Evolutionary conservation across 2,113 vertebrate genomes (phyloP).

Genomic region (Chiloscyllium plagiosum): DNA sequence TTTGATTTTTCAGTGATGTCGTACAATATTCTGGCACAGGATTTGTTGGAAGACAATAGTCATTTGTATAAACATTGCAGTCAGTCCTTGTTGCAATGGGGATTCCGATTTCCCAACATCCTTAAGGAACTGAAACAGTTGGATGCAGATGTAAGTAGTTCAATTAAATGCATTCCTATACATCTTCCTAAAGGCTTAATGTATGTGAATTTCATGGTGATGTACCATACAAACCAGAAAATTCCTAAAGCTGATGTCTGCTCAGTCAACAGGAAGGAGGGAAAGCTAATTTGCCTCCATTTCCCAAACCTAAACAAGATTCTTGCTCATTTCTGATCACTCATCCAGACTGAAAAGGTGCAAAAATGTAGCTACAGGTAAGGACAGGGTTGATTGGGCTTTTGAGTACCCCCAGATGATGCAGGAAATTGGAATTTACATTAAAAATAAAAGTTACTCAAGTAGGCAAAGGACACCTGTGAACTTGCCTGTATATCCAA

Average conservation of each 20-base stretch:
- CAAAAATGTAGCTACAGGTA: neutral
- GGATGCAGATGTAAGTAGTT: conserved; percentile 79
- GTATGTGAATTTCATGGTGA: neutral
- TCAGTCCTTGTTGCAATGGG: conserved; percentile 66
- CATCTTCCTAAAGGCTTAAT: neutral
- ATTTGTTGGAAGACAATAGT: conserved; percentile 77
- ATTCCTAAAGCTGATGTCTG: neutral
- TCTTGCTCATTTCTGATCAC: neutral
- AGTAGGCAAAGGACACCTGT: neutral
- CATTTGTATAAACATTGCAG: conserved; percentile 84
- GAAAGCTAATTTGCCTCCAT: neutral
- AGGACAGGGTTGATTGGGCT: neutral
- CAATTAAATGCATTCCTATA: conserved; percentile 35
- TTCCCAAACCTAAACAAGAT: neutral
- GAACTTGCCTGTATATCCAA: neutral
- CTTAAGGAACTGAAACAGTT: conserved; percentile 73
- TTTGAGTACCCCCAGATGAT: neutral
- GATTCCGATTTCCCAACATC: conserved; percentile 75
- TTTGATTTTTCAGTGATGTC: conserved; percentile 93
- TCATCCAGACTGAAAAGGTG: neutral
- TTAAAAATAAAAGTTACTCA: neutral
- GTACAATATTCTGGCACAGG: conserved; percentile 93
- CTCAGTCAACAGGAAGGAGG: neutral
- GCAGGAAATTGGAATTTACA: neutral
- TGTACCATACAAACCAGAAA: neutral